These are phyloP conservation scores for Hydrozoanthus gracilis DNA, from an alignment of 92 coral and sea anemone genomes.

Conservation along the genomic window DNA sequence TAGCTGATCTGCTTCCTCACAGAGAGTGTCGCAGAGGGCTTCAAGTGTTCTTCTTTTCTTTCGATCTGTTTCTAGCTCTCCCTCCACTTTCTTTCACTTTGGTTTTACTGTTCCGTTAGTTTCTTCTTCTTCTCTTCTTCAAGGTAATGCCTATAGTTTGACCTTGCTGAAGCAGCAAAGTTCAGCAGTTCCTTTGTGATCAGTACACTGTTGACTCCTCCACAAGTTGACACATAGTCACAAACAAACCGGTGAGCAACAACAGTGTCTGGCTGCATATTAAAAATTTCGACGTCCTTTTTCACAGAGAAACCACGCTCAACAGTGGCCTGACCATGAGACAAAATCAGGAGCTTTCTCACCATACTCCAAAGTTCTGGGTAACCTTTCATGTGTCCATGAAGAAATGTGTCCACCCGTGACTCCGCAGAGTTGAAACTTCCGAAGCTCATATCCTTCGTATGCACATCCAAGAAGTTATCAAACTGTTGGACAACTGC, in stretches of 20 bases:
- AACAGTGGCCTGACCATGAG: constrained; percentile 54
- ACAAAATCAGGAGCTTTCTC: constrained; percentile 44
- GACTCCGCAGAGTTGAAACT: constrained; percentile 15
- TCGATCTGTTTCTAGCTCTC: no score
- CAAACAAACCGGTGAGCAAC: constrained; percentile 32
- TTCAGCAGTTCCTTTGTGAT: constrained; percentile 15
- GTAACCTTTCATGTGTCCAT: neutral
- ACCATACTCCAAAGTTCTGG: no score
- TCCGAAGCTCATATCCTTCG: constrained; percentile 16
- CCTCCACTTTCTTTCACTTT: no score
- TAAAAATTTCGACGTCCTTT: constrained; percentile 27
- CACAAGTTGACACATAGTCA: constrained; percentile 22
- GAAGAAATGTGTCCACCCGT: no score
- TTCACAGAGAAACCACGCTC: constrained; percentile 22
- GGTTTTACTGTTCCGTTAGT: no score
- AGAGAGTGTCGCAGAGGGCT: neutral
- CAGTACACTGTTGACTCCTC: constrained; percentile 5
- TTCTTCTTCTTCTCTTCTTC: no score
- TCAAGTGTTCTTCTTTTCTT: constrained; percentile 2
- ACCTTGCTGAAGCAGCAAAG: no score
- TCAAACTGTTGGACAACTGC: no score
- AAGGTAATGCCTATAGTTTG: no score
- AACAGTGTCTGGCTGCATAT: constrained; percentile 29
- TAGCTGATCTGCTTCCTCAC: constrained; percentile 20
- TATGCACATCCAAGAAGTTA: constrained; percentile 29